Evolutionary conservation across 1,140 invertebrate species (phyloP), one percentile per base, ranked within the genome.

Genomic region (Tachypleus tridentatus): DNA sequence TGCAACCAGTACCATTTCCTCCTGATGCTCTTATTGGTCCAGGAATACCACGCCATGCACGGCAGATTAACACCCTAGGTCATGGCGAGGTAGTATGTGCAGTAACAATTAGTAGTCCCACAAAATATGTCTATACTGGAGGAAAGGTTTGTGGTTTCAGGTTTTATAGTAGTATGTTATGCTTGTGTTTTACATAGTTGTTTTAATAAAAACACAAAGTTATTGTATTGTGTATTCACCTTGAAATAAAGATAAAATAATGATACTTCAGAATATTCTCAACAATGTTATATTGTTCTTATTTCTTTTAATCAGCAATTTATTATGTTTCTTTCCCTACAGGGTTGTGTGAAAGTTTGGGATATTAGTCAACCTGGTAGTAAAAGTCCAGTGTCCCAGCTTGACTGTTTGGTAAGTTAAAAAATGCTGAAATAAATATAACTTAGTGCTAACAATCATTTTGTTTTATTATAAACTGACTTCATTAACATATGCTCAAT

Each of bases 1-100:
- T 93, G 76, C 88, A 93, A 74, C 93, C 94, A 8, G 93, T 96
- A 58, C 89, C 90, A 58, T 97, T 98, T 78, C 94, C 94, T n/a
- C 85, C 90, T 49, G 95, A 98, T 79, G 94, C 93, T 54, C 80
- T 97, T 50, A 84, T 88, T 63, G 92, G 89, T 49, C 86, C 91
- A 11, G 95, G 94, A 7, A 93, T 98, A 74, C 94, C 95, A 3
- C 82, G 91, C 64, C 89, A 91, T 75, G 92, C 90, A 47, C 81
- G 91, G 49, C 87, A 91, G 77, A 90, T 94, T 65, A 91, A 91
- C 73, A 93, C 91, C 4, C 77, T 98, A 68, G 88, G 85, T 68
- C 96, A 98, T 76, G 96, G 95, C 7, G 96, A 98, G 79, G 93
- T 92, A 8, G 80, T 98, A 79, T 85, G 96, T 86, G 77, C 95